These are phyloP conservation scores for Agriopis marginaria DNA, from an alignment of 2,888 invertebrate species.

Conservation along the genomic window DNA sequence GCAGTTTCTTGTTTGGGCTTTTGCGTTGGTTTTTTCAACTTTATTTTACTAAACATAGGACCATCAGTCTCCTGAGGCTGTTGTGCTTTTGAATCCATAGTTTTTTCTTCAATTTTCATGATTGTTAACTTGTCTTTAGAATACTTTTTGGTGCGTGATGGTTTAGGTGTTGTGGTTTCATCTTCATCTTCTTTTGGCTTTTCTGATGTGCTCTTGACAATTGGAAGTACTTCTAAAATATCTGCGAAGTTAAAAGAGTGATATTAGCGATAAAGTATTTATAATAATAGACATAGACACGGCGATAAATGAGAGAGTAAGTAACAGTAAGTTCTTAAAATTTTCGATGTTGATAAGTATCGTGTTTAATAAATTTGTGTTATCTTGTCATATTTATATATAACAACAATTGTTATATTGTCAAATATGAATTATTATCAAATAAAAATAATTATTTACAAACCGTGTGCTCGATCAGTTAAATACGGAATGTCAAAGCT, in stretches of 20 bases:
- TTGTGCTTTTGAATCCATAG: conserved; percentile 86
- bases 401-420: too few relatives aligned
- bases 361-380: too few relatives aligned
- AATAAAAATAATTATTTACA: too few relatives aligned
- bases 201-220: conserved; percentile 16
- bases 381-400: too few relatives aligned
- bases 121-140: conserved; percentile 69
- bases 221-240: conserved; percentile 5
- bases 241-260: conserved; percentile 36
- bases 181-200: conserved; percentile 17
- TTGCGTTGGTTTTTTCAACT: conserved; percentile 87
- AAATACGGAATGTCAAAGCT: too few relatives aligned
- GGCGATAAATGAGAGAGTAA: too few relatives aligned
- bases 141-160: conserved; percentile 34
- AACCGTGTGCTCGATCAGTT: too few relatives aligned
- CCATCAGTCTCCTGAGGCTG: conserved; percentile 85
- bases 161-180: conserved; percentile 16
- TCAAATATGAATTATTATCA: too few relatives aligned
- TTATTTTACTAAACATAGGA: conserved; percentile 88
- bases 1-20: conserved; percentile 79
- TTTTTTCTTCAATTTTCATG: conserved; percentile 87
- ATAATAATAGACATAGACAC: not conserved
- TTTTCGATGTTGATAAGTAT: too few relatives aligned
- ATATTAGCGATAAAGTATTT: conserved; percentile 1
- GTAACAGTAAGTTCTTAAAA: too few relatives aligned